These are phyloP conservation scores for Podargus strigoides DNA, from an alignment of 2,797 vertebrate genomes.

Conservation along the genomic window DNA sequence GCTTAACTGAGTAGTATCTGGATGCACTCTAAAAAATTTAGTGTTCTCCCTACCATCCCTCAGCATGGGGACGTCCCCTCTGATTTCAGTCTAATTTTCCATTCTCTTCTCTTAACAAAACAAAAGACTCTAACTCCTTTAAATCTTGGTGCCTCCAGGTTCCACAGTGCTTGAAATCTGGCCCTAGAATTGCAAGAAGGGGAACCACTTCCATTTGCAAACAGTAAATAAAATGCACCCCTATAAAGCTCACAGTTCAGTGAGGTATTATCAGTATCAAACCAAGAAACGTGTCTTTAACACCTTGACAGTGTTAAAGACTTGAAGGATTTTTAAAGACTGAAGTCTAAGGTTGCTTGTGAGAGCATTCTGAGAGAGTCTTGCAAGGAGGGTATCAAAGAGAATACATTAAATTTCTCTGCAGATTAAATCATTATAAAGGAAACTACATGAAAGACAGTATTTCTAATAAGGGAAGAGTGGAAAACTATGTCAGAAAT, in stretches of 20 bases:
- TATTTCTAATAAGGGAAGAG: constrained; percentile 10
- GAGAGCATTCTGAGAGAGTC: background rate
- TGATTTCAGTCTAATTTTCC: background rate
- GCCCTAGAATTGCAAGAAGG: background rate
- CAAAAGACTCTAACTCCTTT: background rate
- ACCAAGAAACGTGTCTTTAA: background rate
- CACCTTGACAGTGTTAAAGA: background rate
- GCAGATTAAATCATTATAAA: constrained; percentile 37
- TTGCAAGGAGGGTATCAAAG: constrained; percentile 26
- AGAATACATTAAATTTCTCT: constrained; percentile 38
- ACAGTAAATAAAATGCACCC: background rate
- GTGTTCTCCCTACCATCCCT: background rate
- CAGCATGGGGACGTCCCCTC: background rate
- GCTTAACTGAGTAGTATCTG: background rate
- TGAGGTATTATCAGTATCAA: background rate
- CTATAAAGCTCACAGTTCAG: background rate
- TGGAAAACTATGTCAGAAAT: constrained; percentile 42
- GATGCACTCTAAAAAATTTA: background rate
- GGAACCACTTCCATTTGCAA: background rate
- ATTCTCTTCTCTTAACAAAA: background rate
- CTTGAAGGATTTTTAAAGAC: background rate
- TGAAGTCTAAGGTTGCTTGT: background rate
- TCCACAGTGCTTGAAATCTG: background rate
- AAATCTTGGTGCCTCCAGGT: background rate
- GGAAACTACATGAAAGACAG: constrained; percentile 38